Base-by-base conservation (phyloP, 92 coral and sea anemone species). In the Epizoanthus stellaris region DNA sequence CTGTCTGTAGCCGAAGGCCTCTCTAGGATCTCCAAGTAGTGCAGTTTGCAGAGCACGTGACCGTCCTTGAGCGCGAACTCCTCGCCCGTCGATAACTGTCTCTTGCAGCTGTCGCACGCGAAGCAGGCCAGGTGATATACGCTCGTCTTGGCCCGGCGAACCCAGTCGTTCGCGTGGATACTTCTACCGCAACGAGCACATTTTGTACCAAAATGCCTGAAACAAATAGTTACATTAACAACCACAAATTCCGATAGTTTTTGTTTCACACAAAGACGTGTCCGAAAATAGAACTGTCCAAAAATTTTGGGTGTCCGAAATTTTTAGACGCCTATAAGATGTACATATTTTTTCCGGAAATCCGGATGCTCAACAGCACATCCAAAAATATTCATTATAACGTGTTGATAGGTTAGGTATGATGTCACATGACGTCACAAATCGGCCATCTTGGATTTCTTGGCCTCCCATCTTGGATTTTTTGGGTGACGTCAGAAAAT, bases 111-210 rank as follows among this genome's bases (percentile, higher is more conserved):
- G 80, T 95, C 99, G 64, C 99, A 96, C 38, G 99, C 95, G 91
- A 96, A 96, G 87, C 99, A 96, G 73, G 99, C 99, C 54, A 96
- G 88, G 45, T 96, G 99, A 73, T 96, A 96, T 10, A 96, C 99
- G 77, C 98, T 92, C 70, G 91, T 96, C 84, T 87, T 91, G 53
- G 99, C 99, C 69, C 95, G 95, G 10, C 99, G 92, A 34, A 96
- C 99, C 99, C 99, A 96, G 82, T 96, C 99, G 59, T 93, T 96
- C 1, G 99, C 96, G 90, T 96, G 96, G 73, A 96, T 96, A 75
- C 98, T 94, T 34, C 99, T 89, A 7, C 93, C 95, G 40, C 99
- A 96, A 5, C 99, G 91, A 13, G 99, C 96, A 79, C 99, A 96
- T 69, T 96, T 96, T 4, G 99, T 92, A 62, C 99, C 99, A 60